Percentiles rank a stretch among this genome's conserved stretches.
phyloP scores from a whole-genome alignment of 2,113 vertebrate species.

The Oryzias javanicus region DNA sequence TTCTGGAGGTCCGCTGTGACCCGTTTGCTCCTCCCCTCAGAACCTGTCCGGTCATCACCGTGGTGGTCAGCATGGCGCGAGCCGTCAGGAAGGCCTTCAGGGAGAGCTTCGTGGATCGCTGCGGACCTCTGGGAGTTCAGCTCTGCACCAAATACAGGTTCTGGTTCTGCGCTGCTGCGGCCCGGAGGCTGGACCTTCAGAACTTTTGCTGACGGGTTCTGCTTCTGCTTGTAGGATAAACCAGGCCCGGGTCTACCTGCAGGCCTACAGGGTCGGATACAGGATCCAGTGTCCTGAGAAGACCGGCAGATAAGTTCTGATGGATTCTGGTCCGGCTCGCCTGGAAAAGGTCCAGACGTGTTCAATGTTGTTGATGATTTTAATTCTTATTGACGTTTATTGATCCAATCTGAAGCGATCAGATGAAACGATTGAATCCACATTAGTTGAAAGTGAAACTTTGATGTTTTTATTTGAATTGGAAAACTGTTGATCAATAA shows the following conservation, averaged over 20 bases:
- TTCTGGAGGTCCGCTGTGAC: too few species aligned
- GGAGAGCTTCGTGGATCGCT: conserved; percentile 81
- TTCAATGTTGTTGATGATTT: too few species aligned
- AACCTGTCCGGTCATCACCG: conserved; percentile 80
- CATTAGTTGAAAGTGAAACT: too few species aligned
- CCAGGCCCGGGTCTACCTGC: conserved; percentile 81
- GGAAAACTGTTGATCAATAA: too few species aligned
- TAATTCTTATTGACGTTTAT: too few species aligned
- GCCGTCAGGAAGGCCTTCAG: conserved; percentile 76
- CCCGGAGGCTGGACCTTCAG: neutral
- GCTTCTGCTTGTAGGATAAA: conserved; percentile 74
- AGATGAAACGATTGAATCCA: too few species aligned
- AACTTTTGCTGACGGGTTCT: neutral
- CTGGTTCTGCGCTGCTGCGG: neutral
- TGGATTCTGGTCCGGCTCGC: neutral
- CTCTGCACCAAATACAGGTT: conserved; percentile 85
- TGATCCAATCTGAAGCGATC: too few species aligned
- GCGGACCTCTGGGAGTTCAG: conserved; percentile 79
- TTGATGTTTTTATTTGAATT: too few species aligned
- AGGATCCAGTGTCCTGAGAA: conserved; percentile 78
- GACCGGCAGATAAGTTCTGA: conserved; percentile 42
- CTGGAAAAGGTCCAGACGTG: neutral
- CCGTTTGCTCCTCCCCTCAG: conserved; percentile 33
- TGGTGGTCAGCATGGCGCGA: conserved; percentile 76
- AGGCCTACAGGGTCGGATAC: conserved; percentile 83